Conservation (phyloP, 2,113 vertebrate genomes). For the Furnarius figulus region DNA sequence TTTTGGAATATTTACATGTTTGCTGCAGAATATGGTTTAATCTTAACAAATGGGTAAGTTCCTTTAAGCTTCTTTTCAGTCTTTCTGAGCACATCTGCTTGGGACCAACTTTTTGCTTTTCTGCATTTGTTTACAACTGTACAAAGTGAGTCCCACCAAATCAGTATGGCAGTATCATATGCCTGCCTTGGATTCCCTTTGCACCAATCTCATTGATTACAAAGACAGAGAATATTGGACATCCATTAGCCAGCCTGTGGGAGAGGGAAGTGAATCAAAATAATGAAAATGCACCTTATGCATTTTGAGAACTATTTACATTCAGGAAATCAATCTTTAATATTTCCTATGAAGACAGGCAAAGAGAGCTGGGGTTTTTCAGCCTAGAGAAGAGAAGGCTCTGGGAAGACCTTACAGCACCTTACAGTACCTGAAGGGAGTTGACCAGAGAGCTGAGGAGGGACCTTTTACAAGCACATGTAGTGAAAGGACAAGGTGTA, state of each 20-base stretch:
- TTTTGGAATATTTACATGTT: background rate
- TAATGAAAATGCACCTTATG: background rate
- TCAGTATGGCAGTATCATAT: background rate
- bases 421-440: background rate
- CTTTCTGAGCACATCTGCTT: background rate
- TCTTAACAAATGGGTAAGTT: background rate
- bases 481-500: background rate
- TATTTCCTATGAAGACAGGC: background rate
- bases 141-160: background rate
- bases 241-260: background rate
- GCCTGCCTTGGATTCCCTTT: background rate
- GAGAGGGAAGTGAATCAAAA: background rate
- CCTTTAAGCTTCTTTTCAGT: background rate
- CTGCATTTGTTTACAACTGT: background rate
- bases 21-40: background rate
- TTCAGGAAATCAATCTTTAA: background rate
- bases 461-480: background rate
- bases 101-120: background rate
- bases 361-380: background rate
- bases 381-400: background rate
- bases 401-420: background rate
- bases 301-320: background rate
- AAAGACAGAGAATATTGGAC: background rate
- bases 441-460: background rate
- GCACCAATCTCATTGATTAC: background rate